phyloP scores from a whole-genome alignment of 2,113 vertebrate species.

The Hyperopisus bebe region DNA sequence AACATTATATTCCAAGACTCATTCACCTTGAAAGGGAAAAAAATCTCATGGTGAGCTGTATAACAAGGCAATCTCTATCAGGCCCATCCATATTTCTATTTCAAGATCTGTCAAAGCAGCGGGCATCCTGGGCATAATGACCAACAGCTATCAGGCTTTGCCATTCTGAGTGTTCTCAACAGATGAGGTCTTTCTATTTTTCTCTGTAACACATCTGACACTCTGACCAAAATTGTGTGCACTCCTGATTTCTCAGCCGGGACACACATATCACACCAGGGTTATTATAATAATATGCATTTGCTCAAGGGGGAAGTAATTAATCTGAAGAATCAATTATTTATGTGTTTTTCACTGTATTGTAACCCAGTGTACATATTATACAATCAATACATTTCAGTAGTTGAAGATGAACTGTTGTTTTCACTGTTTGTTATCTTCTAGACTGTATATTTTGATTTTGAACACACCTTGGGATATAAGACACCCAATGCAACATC shows the following conservation, averaged over 20 bases:
- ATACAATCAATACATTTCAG: background rate
- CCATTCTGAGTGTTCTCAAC: background rate
- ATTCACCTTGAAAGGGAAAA: background rate
- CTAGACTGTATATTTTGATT: background rate
- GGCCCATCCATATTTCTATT: background rate
- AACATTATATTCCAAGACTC: background rate
- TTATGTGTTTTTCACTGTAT: background rate
- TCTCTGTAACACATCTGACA: background rate
- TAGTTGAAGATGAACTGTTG: background rate
- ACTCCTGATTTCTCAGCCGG: background rate
- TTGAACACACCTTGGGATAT: background rate
- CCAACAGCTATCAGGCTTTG: background rate
- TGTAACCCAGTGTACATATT: background rate
- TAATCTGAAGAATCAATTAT: background rate
- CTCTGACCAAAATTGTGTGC: background rate
- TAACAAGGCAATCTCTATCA: conserved; percentile 4
- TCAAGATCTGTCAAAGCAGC: background rate
- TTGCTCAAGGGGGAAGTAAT: background rate
- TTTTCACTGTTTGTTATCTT: background rate
- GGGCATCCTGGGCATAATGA: background rate
- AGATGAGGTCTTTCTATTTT: background rate
- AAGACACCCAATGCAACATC: background rate
- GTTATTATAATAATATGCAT: background rate
- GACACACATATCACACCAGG: background rate
- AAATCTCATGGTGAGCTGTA: background rate